Evolutionary conservation across 2,888 invertebrate genomes (phyloP), one percentile per base, ranked within the genome.

Genomic region (Agrochola lychnidis): DNA sequence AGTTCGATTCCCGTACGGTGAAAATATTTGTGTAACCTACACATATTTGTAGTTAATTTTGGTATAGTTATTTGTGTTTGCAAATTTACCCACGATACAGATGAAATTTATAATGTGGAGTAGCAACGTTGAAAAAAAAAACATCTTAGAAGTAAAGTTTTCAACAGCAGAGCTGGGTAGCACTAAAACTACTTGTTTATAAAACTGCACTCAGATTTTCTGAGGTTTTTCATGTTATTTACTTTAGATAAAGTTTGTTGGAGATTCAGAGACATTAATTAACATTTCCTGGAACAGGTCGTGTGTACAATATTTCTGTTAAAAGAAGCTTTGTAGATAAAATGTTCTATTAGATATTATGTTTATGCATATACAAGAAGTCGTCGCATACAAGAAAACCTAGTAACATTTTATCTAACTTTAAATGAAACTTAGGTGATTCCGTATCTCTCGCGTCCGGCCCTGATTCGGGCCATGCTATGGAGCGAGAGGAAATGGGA

Each of bases 191-290:
- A 42, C 22, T 51, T 7, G 51, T 61, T 72, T 51, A 53, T 75
- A 30, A 62, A 75, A 62, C 19, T 62, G n/a, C 6, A 62, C 36
- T 45, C 14, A 62, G 51, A 19, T 10, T 30, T 61, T 30, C 48
- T 22, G 30, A 30, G 16, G 6, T 7, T 42, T 74, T 51, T 36
- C 14, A 73, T 59, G 0, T 51, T 30, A 40, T 22, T 73, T 73
- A 40, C 36, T 73, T 51, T 16, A 16, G 2, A 22, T 9, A 57
- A 56, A 48, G 48, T 30, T 74, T 74, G 1, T 30, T n/a, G 4
- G 6, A 53, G 12, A 61, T 51, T 59, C 51, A 51, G 56, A 63
- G 7, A 76, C 16, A 76, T 53, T 36, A 25, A 48, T 57, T 57
- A 64, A 12, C 5, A 22, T 48, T 30, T 57, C 22, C 5, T 40